phyloP scores from a whole-genome alignment of 2,888 invertebrate genomes.

The Euclidia mi region DNA sequence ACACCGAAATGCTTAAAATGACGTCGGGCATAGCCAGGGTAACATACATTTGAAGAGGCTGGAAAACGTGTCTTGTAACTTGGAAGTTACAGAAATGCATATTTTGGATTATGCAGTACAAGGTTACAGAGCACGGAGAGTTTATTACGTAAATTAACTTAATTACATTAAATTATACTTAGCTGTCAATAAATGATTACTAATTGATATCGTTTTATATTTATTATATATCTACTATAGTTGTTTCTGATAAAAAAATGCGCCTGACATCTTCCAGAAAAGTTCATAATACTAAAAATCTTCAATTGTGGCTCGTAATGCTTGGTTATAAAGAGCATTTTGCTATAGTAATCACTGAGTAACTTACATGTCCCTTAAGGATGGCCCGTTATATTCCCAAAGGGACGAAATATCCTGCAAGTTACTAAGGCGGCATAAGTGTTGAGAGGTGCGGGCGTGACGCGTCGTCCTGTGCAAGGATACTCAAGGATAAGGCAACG shows the following conservation, averaged over 20 bases:
- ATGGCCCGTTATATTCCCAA: constrained; percentile 82
- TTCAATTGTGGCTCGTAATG: constrained; percentile 8
- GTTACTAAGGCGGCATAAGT: constrained; percentile 84
- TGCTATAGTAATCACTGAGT: constrained; percentile 1
- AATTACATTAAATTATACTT: too few species aligned
- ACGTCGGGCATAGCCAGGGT: constrained; percentile 70
- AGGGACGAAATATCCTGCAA: constrained; percentile 90
- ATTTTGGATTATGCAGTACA: too few species aligned
- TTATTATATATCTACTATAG: not conserved
- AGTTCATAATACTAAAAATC: not conserved
- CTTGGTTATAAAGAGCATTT: not conserved
- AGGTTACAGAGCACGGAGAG: too few species aligned
- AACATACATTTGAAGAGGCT: constrained; percentile 56
- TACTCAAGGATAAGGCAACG: constrained; percentile 87
- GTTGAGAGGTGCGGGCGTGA: constrained; percentile 69
- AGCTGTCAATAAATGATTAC: too few species aligned
- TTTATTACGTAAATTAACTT: too few species aligned
- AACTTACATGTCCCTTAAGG: constrained; percentile 71
- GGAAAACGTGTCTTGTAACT: constrained; percentile 5
- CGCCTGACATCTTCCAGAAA: not conserved
- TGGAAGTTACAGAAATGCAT: constrained; percentile 9
- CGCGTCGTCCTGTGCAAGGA: constrained; percentile 86
- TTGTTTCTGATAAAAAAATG: too few species aligned
- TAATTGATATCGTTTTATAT: too few species aligned
- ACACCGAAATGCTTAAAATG: constrained; percentile 76